Conservation (phyloP, 2,888 invertebrate genomes). For the Aproaerema taeniolella region DNA sequence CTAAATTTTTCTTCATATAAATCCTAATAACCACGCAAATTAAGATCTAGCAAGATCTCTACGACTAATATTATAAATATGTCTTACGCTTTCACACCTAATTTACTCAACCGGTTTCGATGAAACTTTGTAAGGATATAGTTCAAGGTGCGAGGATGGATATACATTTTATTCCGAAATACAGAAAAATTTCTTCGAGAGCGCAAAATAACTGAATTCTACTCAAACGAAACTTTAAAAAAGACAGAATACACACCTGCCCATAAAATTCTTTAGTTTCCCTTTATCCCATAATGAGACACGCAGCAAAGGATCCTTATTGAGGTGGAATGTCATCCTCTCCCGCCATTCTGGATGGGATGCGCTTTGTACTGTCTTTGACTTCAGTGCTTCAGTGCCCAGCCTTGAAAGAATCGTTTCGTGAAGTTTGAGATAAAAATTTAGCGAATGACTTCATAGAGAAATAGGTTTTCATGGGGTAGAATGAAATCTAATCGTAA, state of each 20-base stretch:
- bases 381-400: conserved; percentile 47
- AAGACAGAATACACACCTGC: conserved; percentile 45
- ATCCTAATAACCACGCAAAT: no score
- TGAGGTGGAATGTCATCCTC: conserved; percentile 44
- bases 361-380: conserved; percentile 43
- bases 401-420: conserved; percentile 42
- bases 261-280: conserved; percentile 60
- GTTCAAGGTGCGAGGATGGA: neutral
- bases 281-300: conserved; percentile 58
- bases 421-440: no score
- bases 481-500: no score
- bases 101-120: neutral
- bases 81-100: neutral
- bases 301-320: conserved; percentile 40
- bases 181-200: no score
- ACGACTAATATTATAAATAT: no score
- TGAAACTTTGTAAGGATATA: neutral
- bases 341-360: conserved; percentile 57
- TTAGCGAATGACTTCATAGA: no score
- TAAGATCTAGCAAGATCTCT: no score
- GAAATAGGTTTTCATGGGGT: no score
- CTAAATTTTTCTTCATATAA: no score
- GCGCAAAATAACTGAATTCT: no score
- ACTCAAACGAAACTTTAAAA: no score
- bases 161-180: no score